Conservation (phyloP, 2,888 invertebrate species). For the Tortrix viridana region DNA sequence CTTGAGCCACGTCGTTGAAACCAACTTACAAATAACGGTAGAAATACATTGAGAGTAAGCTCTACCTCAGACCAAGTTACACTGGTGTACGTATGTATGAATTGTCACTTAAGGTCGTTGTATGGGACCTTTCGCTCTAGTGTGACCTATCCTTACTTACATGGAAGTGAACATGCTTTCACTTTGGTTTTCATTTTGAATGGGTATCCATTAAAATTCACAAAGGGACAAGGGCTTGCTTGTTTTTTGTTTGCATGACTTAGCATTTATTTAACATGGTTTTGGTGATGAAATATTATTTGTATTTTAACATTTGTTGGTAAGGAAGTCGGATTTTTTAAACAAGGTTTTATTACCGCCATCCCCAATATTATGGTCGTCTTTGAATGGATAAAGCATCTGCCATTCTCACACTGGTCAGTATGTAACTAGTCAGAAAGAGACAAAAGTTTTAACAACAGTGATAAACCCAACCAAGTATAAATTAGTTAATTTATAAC, state of each 20-base stretch:
- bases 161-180: conserved; percentile 31
- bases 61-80: conserved; percentile 23
- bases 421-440: too few relatives aligned
- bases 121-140: conserved; percentile 34
- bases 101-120: conserved; percentile 37
- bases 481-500: too few relatives aligned
- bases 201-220: conserved; percentile 33
- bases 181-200: conserved; percentile 33
- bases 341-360: too few relatives aligned
- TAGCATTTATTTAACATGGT: conserved; percentile 21
- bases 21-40: conserved; percentile 1
- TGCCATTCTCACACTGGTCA: too few relatives aligned
- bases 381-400: too few relatives aligned
- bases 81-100: conserved; percentile 35
- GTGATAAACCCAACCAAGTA: too few relatives aligned
- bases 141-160: conserved; percentile 39
- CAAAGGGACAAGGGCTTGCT: conserved; percentile 17
- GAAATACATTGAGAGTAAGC: conserved; percentile 1
- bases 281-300: background rate
- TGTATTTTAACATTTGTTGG: too few relatives aligned
- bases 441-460: too few relatives aligned
- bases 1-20: conserved; percentile 11
- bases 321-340: too few relatives aligned
- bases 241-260: conserved; percentile 24
- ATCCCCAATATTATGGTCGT: too few relatives aligned